Evolutionary conservation across 2,797 vertebrate species (phyloP), one percentile per base, ranked within the genome.

Genomic region (Takifugu ocellatus): DNA sequence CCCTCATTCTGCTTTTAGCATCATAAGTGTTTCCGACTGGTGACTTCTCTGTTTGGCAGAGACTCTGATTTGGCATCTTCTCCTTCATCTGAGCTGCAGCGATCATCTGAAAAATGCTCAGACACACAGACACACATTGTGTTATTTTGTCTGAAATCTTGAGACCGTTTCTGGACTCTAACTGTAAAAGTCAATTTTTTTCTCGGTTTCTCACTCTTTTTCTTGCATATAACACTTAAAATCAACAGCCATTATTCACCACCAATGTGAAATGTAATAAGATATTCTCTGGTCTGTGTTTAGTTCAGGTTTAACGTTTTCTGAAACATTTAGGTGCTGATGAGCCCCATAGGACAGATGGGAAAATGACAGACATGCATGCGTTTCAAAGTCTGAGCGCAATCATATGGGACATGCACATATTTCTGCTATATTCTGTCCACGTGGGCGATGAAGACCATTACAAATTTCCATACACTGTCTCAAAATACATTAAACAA

Each of bases 1-100:
- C 14, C n/a, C 14, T 15, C 14, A 39, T 10, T 39, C 79, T 78
- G 61, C 33, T 62, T 54, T 24, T 17, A 33, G 51, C 67, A 77
- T 83, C 68, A 74, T 66, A 74, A 59, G 60, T 64, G 54, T 68
- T 31, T 74, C 15, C 3, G 9, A 66, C 15, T 52, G 56, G 74
- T 29, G 56, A 61, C 31, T 49, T 70, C 56, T 51, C 39, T 42
- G 2, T 64, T 75, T 70, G 62, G 51, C 50, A 77, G 65, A 69
- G 43, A 16, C 43, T 68, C 54, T 51, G 48, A 25, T 36, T 60
- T 51, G 52, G 61, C 49, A n/a, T 74, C 36, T 70, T 58, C 66
- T 60, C 55, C 49, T 64, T 50, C 21, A n/a, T 56, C 59, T 68
- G 15, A 70, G 33, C 59, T 70, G 15, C 42, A 59, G 58, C 70